These are phyloP conservation scores for Scrobipalpa costella DNA, from an alignment of 2,888 invertebrate species.

Conservation along the genomic window DNA sequence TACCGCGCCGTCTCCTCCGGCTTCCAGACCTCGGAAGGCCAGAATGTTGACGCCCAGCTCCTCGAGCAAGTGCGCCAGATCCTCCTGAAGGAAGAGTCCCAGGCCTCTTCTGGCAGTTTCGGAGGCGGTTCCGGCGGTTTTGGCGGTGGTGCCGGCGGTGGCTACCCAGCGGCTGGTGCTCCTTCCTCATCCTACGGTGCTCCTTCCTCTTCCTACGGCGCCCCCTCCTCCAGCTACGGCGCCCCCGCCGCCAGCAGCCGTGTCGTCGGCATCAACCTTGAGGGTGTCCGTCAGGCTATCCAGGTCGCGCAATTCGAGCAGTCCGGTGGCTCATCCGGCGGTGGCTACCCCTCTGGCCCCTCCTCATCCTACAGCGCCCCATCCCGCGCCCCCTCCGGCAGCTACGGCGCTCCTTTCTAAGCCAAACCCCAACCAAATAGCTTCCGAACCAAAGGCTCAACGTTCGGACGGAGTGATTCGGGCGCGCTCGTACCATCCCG, in stretches of 20 bases:
- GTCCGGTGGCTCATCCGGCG: conserved; percentile 66
- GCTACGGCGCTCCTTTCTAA: conserved; percentile 86
- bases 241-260: conserved; percentile 83
- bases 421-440: conserved; percentile 37
- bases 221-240: conserved; percentile 82
- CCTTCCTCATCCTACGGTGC: conserved; percentile 84
- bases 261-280: conserved; percentile 92
- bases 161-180: conserved; percentile 80
- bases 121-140: conserved; percentile 61
- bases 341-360: conserved; percentile 73
- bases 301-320: conserved; percentile 93
- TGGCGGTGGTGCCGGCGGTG: conserved; percentile 62
- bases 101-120: conserved; percentile 75
- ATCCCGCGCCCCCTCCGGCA: conserved; percentile 82
- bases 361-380: conserved; percentile 82
- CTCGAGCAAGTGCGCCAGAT: conserved; percentile 93
- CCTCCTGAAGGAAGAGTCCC: conserved; percentile 89
- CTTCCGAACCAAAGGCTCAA: conserved; percentile 41
- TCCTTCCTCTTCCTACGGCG: conserved; percentile 85
- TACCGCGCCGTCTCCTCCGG: conserved; percentile 61
- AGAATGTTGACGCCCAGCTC: conserved; percentile 89
- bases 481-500: conserved; percentile 52
- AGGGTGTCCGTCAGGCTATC: conserved; percentile 92
- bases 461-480: conserved; percentile 62
- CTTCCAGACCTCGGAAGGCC: conserved; percentile 89